Conservation (phyloP, 2,888 invertebrate genomes). For the Operophtera brumata region DNA sequence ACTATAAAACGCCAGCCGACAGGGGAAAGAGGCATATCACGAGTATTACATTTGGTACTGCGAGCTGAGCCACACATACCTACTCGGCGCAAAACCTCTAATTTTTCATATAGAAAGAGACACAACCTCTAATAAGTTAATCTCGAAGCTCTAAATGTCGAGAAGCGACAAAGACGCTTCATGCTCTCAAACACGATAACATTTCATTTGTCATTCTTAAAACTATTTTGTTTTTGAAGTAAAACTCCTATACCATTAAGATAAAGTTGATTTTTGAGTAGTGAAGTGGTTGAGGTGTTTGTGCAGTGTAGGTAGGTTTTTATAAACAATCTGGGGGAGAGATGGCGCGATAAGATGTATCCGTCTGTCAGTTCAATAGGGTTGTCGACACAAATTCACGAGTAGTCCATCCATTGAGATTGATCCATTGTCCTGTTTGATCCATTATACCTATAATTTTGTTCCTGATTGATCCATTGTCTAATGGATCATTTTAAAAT, state of each 20-base stretch:
- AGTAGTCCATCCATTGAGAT: too few relatives aligned
- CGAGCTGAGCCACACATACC: not conserved
- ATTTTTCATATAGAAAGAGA: slow-evolving; percentile 30
- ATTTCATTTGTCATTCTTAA: not conserved
- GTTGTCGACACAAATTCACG: slow-evolving; percentile 1
- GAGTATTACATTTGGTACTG: not conserved
- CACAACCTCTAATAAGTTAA: slow-evolving; percentile 65
- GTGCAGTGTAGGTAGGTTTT: slow-evolving; percentile 48
- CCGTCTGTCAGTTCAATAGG: slow-evolving; percentile 36
- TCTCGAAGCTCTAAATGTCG: slow-evolving; percentile 65
- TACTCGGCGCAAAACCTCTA: not conserved
- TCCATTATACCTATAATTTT: too few relatives aligned
- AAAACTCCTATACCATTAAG: not conserved
- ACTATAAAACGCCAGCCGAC: too few relatives aligned
- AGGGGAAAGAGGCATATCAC: too few relatives aligned
- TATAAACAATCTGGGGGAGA: slow-evolving; percentile 54
- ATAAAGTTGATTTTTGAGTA: slow-evolving; percentile 10
- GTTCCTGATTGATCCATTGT: too few relatives aligned
- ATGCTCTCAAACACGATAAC: slow-evolving; percentile 28
- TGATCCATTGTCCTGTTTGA: too few relatives aligned
- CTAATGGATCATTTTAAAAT: too few relatives aligned
- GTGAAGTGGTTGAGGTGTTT: slow-evolving; percentile 12
- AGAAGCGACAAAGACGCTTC: slow-evolving; percentile 52
- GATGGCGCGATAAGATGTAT: slow-evolving; percentile 68
- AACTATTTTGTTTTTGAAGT: too few relatives aligned